Base-by-base conservation (phyloP, 2,888 invertebrate genomes). In the Charanyca ferruginea region DNA sequence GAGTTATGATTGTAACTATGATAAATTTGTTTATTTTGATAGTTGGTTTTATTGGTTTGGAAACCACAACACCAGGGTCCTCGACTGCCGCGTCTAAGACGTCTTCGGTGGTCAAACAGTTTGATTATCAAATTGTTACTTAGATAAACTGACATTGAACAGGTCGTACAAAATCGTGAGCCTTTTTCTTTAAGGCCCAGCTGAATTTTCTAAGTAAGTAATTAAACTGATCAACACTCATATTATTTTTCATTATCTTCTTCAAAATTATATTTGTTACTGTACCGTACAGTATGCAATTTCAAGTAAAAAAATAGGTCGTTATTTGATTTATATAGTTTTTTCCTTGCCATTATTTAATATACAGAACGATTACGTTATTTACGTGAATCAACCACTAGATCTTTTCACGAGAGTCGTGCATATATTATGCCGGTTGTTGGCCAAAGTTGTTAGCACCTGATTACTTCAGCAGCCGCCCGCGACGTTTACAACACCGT, bases 381-480 rank as follows among this genome's bases (percentile, higher is more conserved):
- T 38, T 16, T 13, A 28, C 49, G 20, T 11, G 16, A 3, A 16
- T 1, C 3, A 16, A 9, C 16, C 13, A 16, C 38, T 38, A 16
- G 16, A 16, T 38, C 13, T 35, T 48, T 16, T 58, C 38, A 22
- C 9, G 8, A 16, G 25, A 57, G 9, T 35, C 47, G 20, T 22
- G 25, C 35, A 3, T 22, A 9, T 45, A 23, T 35, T 22, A 55
- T 42, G 41, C 11, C 38, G 45, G 25, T n/a, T 0, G 23, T 54
- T 51, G 44, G 20, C 22, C 51, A 3, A 42, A 47, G 28, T n/a
- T 57, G 25, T 72, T 75, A 72, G 60, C 69, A 55, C 49, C 49
- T 61, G 45, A 47, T 61, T 61, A 76, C 47, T 55, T 38, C 75
- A 75, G 23, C 53, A 13, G 11, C 18, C 13, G 23, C 7, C 45